A percentile compares a stretch with the other conserved stretches of the same genome.
These are phyloP conservation scores for Phoronis australis DNA, from an alignment of 2,888 invertebrate genomes.

Conservation along the genomic window DNA sequence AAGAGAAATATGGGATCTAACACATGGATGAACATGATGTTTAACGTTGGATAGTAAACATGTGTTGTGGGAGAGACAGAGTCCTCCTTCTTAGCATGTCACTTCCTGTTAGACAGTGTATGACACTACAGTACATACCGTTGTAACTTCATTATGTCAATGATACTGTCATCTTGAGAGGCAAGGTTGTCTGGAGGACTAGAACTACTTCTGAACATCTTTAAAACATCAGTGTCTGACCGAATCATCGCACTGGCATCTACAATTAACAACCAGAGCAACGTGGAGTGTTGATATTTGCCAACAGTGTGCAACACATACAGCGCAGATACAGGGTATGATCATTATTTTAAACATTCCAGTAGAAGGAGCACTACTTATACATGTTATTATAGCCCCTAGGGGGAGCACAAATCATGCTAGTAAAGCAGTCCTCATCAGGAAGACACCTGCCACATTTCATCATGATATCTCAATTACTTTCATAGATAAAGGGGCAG, in stretches of 20 bases:
- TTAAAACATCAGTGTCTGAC: conserved; percentile 43
- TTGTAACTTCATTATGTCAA: conserved; percentile 34
- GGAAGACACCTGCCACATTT: too few relatives aligned
- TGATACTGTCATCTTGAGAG: conserved; percentile 34
- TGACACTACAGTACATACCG: conserved; percentile 17
- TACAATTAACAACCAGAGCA: too few relatives aligned
- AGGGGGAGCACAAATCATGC: too few relatives aligned
- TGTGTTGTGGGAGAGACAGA: conserved; percentile 33
- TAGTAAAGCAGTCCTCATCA: too few relatives aligned
- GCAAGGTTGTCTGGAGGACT: conserved; percentile 37
- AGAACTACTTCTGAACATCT: conserved; percentile 37
- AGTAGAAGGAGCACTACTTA: too few relatives aligned
- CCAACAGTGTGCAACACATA: background rate
- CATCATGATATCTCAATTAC: too few relatives aligned
- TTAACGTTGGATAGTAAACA: conserved; percentile 12
- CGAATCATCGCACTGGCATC: conserved; percentile 32
- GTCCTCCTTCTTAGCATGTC: conserved; percentile 29
- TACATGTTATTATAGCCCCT: too few relatives aligned
- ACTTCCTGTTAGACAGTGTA: conserved; percentile 17
- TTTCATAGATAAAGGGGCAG: too few relatives aligned
- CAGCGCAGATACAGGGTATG: too few relatives aligned
- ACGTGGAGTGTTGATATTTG: background rate
- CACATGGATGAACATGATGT: background rate
- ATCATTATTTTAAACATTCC: too few relatives aligned
- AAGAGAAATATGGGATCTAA: background rate